Evolutionary conservation across 1,140 invertebrate genomes (phyloP).

Genomic region (Gonatopus flavifemur): DNA sequence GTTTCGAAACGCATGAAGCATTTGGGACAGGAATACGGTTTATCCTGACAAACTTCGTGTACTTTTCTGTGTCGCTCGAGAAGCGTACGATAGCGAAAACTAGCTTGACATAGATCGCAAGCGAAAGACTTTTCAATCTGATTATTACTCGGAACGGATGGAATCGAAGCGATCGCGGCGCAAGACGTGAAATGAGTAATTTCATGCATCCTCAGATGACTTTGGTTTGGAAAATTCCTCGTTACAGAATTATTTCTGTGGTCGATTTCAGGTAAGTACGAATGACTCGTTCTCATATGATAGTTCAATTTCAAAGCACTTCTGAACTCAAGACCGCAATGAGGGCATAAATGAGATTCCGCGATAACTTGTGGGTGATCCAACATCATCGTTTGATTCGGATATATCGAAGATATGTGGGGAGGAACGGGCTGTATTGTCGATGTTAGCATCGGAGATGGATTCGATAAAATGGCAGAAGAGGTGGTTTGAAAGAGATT

Average conservation of each 20-base stretch:
- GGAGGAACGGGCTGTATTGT: slow-evolving; percentile 34
- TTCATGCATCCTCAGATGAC: slow-evolving; percentile 49
- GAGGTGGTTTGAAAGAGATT: slow-evolving; percentile 43
- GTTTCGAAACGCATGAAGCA: slow-evolving; percentile 55
- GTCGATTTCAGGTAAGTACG: slow-evolving; percentile 31
- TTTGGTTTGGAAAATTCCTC: slow-evolving; percentile 43
- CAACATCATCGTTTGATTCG: slow-evolving; percentile 31
- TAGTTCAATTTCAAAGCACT: slow-evolving; percentile 50
- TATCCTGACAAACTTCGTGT: slow-evolving; percentile 47
- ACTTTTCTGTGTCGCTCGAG: slow-evolving; percentile 52
- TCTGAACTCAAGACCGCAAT: slow-evolving; percentile 50
- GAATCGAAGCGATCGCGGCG: slow-evolving; percentile 11
- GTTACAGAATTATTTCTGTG: slow-evolving; percentile 24
- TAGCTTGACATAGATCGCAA: slow-evolving; percentile 53
- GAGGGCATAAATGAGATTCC: slow-evolving; percentile 47
- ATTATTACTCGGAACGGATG: not conserved
- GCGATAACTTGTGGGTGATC: slow-evolving; percentile 43
- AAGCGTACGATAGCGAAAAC: slow-evolving; percentile 52
- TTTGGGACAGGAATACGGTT: slow-evolving; percentile 51
- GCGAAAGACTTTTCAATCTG: slow-evolving; percentile 47
- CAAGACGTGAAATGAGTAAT: slow-evolving; percentile 29
- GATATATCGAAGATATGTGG: slow-evolving; percentile 21
- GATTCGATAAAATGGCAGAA: slow-evolving; percentile 42
- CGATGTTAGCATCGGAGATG: slow-evolving; percentile 41
- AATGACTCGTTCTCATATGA: slow-evolving; percentile 47